Percentiles rank a stretch among this genome's conserved stretches.
These are phyloP conservation scores for Eretmochelys imbricata DNA, from an alignment of 2,113 vertebrate genomes.

Conservation along the genomic window DNA sequence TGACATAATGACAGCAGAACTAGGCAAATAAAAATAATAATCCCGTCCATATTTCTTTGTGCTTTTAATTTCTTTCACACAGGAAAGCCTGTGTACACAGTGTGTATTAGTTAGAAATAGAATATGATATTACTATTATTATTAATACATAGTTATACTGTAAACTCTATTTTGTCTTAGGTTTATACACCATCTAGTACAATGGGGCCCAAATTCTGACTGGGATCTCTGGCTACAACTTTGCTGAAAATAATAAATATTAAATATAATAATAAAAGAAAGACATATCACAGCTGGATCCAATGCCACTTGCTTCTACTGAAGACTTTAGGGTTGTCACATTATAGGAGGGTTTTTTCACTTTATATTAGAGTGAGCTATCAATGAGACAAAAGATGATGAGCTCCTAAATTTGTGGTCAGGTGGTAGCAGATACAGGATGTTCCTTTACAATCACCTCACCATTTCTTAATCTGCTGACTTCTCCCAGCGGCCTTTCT, in stretches of 20 bases:
- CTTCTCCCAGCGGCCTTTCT: not conserved
- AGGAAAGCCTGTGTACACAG: not conserved
- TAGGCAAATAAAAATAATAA: not conserved
- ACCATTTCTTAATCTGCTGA: not conserved
- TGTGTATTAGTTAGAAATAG: not conserved
- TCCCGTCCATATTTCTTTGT: not conserved
- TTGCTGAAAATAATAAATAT: not conserved
- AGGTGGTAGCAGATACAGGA: rapidly evolving
- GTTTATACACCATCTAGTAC: not conserved
- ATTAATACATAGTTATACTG: not conserved
- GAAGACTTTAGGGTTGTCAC: not conserved
- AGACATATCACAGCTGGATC: not conserved
- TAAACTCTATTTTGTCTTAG: not conserved
- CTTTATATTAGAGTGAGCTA: not conserved
- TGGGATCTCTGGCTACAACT: not conserved
- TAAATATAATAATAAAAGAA: not conserved
- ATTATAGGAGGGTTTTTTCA: not conserved
- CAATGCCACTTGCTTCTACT: not conserved
- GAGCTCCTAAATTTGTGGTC: not conserved
- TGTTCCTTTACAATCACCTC: not conserved
- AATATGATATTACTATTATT: not conserved
- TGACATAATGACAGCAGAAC: not conserved
- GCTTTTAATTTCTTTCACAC: not conserved
- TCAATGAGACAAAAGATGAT: not conserved
- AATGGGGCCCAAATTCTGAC: not conserved